Evolutionary conservation across 2,888 invertebrate genomes (phyloP), one percentile per base, ranked within the genome.

Genomic region (Apodemia hepburni): DNA sequence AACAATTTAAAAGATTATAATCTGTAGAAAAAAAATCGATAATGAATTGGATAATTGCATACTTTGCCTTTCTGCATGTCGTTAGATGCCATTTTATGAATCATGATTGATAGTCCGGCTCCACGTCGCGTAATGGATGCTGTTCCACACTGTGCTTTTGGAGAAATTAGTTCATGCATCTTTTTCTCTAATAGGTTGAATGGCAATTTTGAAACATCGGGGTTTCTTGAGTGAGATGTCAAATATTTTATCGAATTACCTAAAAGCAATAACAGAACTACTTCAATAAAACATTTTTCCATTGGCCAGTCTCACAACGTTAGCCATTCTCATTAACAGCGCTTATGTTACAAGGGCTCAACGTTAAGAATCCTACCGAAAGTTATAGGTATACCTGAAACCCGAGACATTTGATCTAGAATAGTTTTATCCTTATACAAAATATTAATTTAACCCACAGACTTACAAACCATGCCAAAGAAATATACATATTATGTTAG

Each of bases 41-140:
- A 6, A 33, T 38, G 17, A 54, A 15, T 27, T 49, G n/a, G n/a
- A 18, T 27, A 35, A 8, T 27, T 18, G 59, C 65, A 61, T 75
- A 93, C 91, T 76, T 92, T 92, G 29, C 87, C 88, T 64, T 82
- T 88, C 63, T 93, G 92, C 71, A 90, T 87, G 73, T 96, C 96
- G 72, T 93, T 94, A 38, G 94, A 93, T 0, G 96, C 93, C 47
- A 97, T 93, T 72, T 93, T 94, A 71, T 96, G 94, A 60, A 97
- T 93, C 91, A 97, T 94, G 61, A 96, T 95, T 0, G 96, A 94
- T 12, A 96, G 87, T 0, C 97, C 97, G 7, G 96, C 97, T 27
- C 96, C 96, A 66, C 96, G 92, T 61, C 96, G 92, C 0, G 96
- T 96, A 9, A 95, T 93, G 61, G 93, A 93, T 3, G 92, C 82